These are phyloP conservation scores for Rhinogobio ventralis DNA, from an alignment of 2,797 vertebrate species.

Conservation along the genomic window DNA sequence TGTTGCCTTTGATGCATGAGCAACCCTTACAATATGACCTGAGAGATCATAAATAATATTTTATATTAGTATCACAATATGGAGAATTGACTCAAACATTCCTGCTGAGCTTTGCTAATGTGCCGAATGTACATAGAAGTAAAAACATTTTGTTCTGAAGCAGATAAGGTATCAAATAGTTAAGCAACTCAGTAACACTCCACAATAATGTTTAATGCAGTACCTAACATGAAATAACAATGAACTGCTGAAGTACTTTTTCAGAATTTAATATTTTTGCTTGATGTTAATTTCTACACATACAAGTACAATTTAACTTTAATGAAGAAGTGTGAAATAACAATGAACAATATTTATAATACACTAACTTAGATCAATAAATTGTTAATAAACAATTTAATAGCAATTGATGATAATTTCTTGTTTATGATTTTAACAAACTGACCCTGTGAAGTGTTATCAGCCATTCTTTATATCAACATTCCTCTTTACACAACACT, in stretches of 20 bases:
- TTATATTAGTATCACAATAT: conserved; percentile 3
- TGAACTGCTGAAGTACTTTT: neutral
- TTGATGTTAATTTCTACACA: neutral
- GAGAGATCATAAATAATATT: neutral
- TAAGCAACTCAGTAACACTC: neutral
- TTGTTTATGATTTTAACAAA: neutral
- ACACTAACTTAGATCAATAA: no score
- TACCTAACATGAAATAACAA: neutral
- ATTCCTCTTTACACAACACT: neutral
- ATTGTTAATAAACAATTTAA: no score
- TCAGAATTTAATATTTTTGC: neutral
- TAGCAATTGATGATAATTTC: no score
- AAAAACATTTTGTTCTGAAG: neutral
- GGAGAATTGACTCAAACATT: neutral
- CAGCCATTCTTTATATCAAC: neutral
- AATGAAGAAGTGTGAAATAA: neutral
- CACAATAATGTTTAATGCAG: neutral
- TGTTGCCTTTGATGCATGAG: neutral
- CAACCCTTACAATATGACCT: conserved; percentile 3
- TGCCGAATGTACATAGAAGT: neutral
- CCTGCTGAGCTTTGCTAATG: neutral
- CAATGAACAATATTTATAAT: neutral
- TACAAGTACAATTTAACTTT: neutral
- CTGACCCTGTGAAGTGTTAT: neutral
- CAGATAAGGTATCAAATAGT: no score